Evolutionary conservation across 2,113 vertebrate genomes (phyloP), one percentile per base, ranked within the genome.

Genomic region (Rutilus rutilus): DNA sequence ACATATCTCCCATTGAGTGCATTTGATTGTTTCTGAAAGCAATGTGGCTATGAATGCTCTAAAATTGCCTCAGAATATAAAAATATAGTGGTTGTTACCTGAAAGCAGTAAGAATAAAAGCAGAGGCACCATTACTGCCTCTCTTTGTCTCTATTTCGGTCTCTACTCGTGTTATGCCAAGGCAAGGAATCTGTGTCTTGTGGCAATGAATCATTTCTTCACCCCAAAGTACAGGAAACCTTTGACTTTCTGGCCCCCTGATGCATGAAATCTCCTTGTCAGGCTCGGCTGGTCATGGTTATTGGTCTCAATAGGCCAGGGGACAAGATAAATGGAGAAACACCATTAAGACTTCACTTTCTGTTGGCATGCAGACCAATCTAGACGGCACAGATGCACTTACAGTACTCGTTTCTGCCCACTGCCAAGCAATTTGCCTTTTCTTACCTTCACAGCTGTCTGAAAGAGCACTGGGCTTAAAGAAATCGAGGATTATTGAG

Each of bases 191-290:
- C 86, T 77, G 50, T 50, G 85, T 81, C 85, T 89, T 82, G 87
- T 47, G 9, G 39, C 54, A 86, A 85, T 84, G 90, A 93, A 91
- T 92, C 87, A 89, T 90, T 84, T 89, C 82, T 27, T 60, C 86
- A 54, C 47, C 88, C 85, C 12, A 39, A 91, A 90, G 86, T 54
- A 82, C 82, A 87, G 78, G 87, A 78, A 85, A 87, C 90, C 88
- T 91, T 91, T 88, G 91, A 88, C 89, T 78, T 85, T 87, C 89
- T 78, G 74, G 73, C 82, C 88, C 87, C 84, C 81, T 86, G 89
- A 90, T 91, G 92, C 92, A 92, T 92, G 91, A 93, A 94, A 93
- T 92, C 91, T 93, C 89, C 87, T 89, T 90, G 92, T 91, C 92
- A 92, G 91, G 92, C 90, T 92, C 79, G 82, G 89, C 90, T 92